Conservation (phyloP, 2,888 invertebrate genomes). For the Gari tellinella region DNA sequence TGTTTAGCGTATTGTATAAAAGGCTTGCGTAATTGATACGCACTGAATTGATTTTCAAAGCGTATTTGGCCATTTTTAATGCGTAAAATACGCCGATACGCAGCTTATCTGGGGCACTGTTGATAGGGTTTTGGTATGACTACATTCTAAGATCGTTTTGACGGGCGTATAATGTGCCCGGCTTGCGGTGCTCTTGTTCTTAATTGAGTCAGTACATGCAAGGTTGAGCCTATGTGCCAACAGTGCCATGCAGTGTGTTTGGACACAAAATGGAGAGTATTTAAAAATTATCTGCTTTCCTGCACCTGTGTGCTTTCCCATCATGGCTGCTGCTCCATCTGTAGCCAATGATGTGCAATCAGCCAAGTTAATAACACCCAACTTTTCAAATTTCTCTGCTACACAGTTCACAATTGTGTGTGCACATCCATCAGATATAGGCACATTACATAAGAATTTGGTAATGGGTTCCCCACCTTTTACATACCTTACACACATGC, state of each 20-base stretch:
- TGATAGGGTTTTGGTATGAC: too few relatives aligned
- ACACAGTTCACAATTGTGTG: conserved; percentile 27
- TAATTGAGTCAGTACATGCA: conserved; percentile 12
- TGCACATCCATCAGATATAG: conserved; percentile 27
- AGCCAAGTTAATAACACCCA: background rate
- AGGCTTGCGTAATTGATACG: too few relatives aligned
- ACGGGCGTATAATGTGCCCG: too few relatives aligned
- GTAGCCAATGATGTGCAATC: conserved; percentile 4
- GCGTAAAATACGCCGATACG: too few relatives aligned
- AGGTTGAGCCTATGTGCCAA: conserved; percentile 20
- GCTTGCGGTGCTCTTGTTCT: conserved; percentile 8
- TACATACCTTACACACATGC: conserved; percentile 35
- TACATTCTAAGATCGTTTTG: too few relatives aligned
- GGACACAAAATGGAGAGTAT: conserved; percentile 7
- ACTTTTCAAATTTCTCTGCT: too few relatives aligned
- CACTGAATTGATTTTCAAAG: too few relatives aligned
- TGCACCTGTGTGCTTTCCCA: background rate
- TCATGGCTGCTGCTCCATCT: conserved; percentile 2
- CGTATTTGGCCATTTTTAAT: too few relatives aligned
- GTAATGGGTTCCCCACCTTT: conserved; percentile 21
- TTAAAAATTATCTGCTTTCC: background rate
- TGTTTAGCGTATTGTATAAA: too few relatives aligned
- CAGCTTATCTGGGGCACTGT: too few relatives aligned
- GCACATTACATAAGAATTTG: conserved; percentile 21
- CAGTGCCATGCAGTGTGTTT: conserved; percentile 23